These are phyloP conservation scores for Mythimna pallens DNA, from an alignment of 2,888 invertebrate species.

Conservation along the genomic window DNA sequence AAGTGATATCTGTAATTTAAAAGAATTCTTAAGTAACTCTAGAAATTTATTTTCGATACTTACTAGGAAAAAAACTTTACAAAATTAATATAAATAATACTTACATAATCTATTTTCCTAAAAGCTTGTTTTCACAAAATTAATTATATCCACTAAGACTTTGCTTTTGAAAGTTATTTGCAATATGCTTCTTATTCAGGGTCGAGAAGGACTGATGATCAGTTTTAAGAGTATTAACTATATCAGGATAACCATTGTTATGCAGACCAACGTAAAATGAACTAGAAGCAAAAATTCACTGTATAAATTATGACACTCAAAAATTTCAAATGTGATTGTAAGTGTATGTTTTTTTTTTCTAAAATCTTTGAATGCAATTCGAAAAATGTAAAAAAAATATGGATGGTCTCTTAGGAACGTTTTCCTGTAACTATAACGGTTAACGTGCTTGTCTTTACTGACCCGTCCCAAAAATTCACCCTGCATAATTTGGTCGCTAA, in stretches of 20 bases:
- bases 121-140: not conserved
- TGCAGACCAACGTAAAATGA: constrained; percentile 36
- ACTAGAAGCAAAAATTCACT: too few species aligned
- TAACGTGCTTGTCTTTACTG: too few species aligned
- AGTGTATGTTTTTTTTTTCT: too few species aligned
- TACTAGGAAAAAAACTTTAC: not conserved
- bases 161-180: constrained; percentile 40
- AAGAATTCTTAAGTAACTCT: too few species aligned
- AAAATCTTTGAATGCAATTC: too few species aligned
- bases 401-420: too few species aligned
- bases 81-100: not conserved
- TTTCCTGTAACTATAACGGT: too few species aligned
- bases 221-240: constrained; percentile 40
- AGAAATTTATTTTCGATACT: not conserved
- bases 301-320: constrained; percentile 21
- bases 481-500: too few species aligned
- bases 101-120: not conserved
- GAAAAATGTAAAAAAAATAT: too few species aligned
- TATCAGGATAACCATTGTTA: constrained; percentile 64
- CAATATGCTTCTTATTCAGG: constrained; percentile 27
- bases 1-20: too few species aligned
- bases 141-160: constrained; percentile 61
- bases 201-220: not conserved
- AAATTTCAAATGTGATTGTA: too few species aligned
- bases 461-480: too few species aligned